A percentile compares a stretch with the other conserved stretches of the same genome.
Conservation (phyloP, 2,888 invertebrate species). For the Heliconius cydno region DNA sequence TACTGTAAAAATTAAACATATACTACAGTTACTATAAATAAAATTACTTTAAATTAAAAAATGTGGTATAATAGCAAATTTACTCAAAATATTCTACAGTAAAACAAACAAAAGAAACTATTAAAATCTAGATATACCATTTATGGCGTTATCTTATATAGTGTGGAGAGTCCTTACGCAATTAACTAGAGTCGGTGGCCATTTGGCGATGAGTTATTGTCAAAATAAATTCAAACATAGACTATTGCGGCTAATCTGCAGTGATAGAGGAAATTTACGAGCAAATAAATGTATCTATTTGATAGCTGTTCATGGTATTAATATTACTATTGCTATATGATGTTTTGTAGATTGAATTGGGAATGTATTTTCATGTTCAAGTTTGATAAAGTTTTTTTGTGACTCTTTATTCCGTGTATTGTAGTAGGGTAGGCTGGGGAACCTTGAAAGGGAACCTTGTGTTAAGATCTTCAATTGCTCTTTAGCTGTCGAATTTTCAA, state of each 20-base stretch:
- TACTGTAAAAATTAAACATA: too few relatives aligned
- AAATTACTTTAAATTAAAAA: neutral
- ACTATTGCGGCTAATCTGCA: constrained; percentile 43
- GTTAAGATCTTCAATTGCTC: too few relatives aligned
- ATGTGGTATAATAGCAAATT: neutral
- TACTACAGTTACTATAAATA: neutral
- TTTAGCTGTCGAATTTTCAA: too few relatives aligned
- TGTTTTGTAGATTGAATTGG: neutral
- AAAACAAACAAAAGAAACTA: neutral
- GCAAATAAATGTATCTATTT: constrained; percentile 45
- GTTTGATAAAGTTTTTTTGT: neutral
- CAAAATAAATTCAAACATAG: constrained; percentile 47
- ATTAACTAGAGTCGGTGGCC: constrained; percentile 38
- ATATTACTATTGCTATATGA: constrained; percentile 30
- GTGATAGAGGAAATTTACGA: constrained; percentile 48
- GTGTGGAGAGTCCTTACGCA: constrained; percentile 25
- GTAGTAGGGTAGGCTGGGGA: too few relatives aligned
- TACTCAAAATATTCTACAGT: neutral
- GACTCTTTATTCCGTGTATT: too few relatives aligned
- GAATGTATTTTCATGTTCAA: too few relatives aligned
- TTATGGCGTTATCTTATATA: constrained; percentile 14
- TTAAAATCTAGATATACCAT: neutral
- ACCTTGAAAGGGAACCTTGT: too few relatives aligned
- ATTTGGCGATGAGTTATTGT: constrained; percentile 44
- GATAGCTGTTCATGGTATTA: constrained; percentile 35